Conservation (phyloP, 2,888 invertebrate species). For the Taphrorychus bicolor region DNA sequence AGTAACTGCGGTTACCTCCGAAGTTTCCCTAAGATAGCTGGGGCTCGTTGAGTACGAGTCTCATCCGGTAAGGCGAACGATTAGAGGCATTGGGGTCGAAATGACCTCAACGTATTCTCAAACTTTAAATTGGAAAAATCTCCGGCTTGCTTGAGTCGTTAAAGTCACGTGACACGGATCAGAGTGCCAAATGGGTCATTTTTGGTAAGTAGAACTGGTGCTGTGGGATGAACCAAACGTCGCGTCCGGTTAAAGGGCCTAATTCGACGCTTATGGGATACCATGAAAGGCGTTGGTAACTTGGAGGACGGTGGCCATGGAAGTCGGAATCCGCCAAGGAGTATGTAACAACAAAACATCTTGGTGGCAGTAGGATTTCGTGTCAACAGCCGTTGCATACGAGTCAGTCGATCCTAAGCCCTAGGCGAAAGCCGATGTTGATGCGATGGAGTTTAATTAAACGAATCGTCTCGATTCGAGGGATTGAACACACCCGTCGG, state of each 20-base stretch:
- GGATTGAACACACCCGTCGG: conserved; percentile 23
- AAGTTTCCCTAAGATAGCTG: conserved; percentile 73
- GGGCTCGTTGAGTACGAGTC: conserved; percentile 60
- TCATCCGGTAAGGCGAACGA: conserved; percentile 78
- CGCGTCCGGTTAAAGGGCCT: conserved; percentile 68
- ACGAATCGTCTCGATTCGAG: no score
- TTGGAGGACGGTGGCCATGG: conserved; percentile 77
- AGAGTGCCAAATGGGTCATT: conserved; percentile 73
- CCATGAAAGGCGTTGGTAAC: conserved; percentile 68
- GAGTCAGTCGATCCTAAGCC: conserved; percentile 64
- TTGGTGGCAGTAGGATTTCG: conserved; percentile 12
- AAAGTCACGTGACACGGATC: conserved; percentile 39
- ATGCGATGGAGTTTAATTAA: conserved; percentile 6
- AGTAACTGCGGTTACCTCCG: conserved; percentile 79
- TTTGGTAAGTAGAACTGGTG: conserved; percentile 83
- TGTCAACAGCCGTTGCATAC: conserved; percentile 55
- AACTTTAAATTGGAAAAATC: conserved; percentile 79
- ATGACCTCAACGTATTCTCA: conserved; percentile 81
- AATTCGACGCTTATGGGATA: conserved; percentile 67
- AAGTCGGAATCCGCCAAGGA: conserved; percentile 74
- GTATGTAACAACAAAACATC: conserved; percentile 63
- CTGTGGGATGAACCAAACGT: conserved; percentile 75
- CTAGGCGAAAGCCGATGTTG: conserved; percentile 52
- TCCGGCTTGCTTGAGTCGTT: conserved; percentile 46
- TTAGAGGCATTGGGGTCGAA: conserved; percentile 77